A percentile compares a stretch with the other conserved stretches of the same genome.
Conservation (phyloP, 2,797 vertebrate species). For the Tachyglossus aculeatus region DNA sequence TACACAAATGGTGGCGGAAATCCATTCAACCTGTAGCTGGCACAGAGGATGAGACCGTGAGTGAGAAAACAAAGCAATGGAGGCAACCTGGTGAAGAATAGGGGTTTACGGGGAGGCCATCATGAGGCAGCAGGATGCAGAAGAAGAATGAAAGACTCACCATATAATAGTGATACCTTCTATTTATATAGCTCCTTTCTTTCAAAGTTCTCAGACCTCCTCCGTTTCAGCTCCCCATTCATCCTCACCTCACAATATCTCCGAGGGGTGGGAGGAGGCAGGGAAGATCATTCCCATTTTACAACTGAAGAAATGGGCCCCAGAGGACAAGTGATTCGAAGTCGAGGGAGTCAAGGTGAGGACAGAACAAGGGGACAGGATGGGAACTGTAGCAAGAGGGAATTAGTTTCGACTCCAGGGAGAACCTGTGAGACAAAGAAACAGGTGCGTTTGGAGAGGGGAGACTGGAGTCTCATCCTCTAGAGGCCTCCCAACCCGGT, state of each 20-base stretch:
- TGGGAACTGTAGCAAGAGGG: not conserved
- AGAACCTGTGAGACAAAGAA: not conserved
- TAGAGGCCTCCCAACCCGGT: no score
- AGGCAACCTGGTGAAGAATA: not conserved
- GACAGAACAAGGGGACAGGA: not conserved
- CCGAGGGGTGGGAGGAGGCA: not conserved
- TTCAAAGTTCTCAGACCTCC: no score
- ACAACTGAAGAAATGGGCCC: not conserved
- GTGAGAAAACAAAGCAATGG: no score
- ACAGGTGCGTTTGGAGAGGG: not conserved
- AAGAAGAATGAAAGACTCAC: no score
- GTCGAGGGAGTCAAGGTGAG: not conserved
- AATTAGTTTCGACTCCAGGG: not conserved
- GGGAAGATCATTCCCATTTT: no score
- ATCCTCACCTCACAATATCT: not conserved
- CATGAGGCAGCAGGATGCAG: not conserved
- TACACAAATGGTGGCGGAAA: not conserved
- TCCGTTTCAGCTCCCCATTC: no score
- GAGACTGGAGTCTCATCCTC: no score
- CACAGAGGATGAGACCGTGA: not conserved
- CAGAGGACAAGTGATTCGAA: not conserved
- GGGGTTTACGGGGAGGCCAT: not conserved
- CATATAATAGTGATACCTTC: no score
- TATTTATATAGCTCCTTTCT: no score
- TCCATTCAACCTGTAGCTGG: not conserved